These are phyloP conservation scores for Mormyrus lacerda DNA, from an alignment of 2,113 vertebrate genomes.

Conservation along the genomic window DNA sequence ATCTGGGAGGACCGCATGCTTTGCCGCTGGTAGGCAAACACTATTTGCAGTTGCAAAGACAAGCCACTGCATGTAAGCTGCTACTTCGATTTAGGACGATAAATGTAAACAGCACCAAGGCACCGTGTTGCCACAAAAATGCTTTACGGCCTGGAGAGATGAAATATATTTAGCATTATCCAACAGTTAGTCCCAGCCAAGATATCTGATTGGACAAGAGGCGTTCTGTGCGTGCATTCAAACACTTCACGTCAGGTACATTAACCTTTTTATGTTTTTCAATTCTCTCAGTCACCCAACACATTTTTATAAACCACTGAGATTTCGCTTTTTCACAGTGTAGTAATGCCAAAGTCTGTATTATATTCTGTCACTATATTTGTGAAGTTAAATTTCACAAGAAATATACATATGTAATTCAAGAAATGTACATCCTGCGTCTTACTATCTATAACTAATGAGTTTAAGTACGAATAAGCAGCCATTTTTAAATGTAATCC, in stretches of 20 bases:
- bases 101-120: not conserved
- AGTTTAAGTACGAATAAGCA: not conserved
- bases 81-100: not conserved
- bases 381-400: not conserved
- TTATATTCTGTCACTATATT: not conserved
- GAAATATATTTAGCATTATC: not conserved
- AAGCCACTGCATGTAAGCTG: not conserved
- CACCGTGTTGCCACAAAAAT: not conserved
- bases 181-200: too few species aligned
- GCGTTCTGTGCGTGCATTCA: too few species aligned
- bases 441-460: not conserved
- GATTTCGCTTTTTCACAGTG: not conserved
- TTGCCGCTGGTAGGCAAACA: not conserved
- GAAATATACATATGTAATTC: not conserved
- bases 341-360: not conserved
- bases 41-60: not conserved
- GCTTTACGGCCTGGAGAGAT: not conserved
- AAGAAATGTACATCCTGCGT: not conserved
- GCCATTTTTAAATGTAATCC: constrained; percentile 35
- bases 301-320: not conserved
- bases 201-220: too few species aligned
- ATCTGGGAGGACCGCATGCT: not conserved
- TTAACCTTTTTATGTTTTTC: not conserved
- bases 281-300: not conserved
- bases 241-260: not conserved